Conservation (phyloP, 2,113 vertebrate species). For the Hippolais icterina region DNA sequence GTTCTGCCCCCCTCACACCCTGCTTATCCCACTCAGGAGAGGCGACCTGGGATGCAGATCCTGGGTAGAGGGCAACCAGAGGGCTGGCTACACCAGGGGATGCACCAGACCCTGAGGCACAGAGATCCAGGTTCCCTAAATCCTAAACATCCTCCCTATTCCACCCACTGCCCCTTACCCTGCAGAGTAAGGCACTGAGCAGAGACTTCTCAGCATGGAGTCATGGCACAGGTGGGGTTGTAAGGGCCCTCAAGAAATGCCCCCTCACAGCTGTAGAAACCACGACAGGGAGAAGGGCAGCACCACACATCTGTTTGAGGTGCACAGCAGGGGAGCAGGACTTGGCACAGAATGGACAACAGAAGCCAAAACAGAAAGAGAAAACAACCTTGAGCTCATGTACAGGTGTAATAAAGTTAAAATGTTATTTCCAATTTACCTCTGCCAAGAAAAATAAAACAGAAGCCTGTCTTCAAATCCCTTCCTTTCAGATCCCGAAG, state of each 20-base stretch:
- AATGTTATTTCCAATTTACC: neutral
- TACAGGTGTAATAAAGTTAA: neutral
- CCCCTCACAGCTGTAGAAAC: neutral
- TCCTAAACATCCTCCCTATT: neutral
- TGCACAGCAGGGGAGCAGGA: rapidly evolving
- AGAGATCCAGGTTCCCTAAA: rapidly evolving
- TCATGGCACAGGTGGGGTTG: neutral
- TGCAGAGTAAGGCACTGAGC: neutral
- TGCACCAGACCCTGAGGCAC: neutral
- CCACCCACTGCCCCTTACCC: neutral
- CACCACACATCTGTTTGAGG: neutral
- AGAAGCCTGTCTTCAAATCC: no score
- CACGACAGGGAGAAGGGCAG: rapidly evolving
- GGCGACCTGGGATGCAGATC: neutral
- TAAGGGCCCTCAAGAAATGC: neutral
- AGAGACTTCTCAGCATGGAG: neutral
- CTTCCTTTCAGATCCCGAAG: neutral
- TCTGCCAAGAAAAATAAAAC: neutral
- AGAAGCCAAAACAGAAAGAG: neutral
- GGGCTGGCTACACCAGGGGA: neutral
- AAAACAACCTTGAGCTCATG: neutral
- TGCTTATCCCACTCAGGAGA: neutral
- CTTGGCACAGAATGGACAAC: neutral
- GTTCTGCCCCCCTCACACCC: neutral
- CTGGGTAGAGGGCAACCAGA: neutral